These are phyloP conservation scores for Parauchenoglanis ngamensis DNA, from an alignment of 2,797 vertebrate species.

Conservation along the genomic window DNA sequence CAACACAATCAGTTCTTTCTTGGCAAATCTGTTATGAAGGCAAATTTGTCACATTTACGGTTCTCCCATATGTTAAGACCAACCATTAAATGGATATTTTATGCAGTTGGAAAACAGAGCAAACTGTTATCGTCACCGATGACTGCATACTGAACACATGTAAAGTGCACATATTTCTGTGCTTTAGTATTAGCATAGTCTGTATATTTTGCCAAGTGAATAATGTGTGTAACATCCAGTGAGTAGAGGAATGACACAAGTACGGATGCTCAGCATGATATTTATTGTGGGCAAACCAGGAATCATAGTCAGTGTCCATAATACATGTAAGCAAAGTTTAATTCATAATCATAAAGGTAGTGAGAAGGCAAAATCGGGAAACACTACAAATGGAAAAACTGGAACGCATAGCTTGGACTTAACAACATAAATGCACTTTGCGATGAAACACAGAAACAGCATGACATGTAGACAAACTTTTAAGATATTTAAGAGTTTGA, in stretches of 20 bases:
- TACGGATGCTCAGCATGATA: background rate
- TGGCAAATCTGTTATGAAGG: background rate
- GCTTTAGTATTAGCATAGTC: background rate
- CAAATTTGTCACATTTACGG: background rate
- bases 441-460: background rate
- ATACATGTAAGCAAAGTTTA: background rate
- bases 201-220: background rate
- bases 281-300: background rate
- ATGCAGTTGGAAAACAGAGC: background rate
- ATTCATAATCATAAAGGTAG: background rate
- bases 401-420: background rate
- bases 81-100: constrained; percentile 3
- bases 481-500: too few species aligned
- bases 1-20: constrained; percentile 19
- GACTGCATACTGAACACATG: background rate
- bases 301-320: background rate
- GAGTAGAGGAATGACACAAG: background rate
- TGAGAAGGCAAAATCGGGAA: background rate
- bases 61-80: background rate
- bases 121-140: background rate
- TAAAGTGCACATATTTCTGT: background rate
- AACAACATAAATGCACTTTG: background rate
- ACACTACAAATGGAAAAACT: background rate
- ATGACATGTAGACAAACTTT: too few species aligned
- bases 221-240: background rate